These are phyloP conservation scores for Seriola aureovittata DNA, from an alignment of 2,113 vertebrate species.

Conservation along the genomic window DNA sequence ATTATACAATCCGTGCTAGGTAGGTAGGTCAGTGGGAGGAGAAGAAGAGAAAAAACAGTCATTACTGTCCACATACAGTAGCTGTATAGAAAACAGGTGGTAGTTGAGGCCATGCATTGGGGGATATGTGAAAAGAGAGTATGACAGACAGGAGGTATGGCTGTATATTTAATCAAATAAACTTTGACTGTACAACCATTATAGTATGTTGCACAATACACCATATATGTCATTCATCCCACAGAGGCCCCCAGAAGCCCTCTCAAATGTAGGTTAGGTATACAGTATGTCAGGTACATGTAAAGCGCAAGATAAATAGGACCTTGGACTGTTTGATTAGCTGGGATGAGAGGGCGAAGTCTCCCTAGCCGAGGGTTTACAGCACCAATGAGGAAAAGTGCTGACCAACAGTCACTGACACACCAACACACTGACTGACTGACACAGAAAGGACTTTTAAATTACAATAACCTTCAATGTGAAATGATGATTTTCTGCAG, in stretches of 20 bases:
- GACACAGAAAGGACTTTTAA: constrained; percentile 25
- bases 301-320: constrained; percentile 71
- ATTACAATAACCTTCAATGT: background rate
- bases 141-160: background rate
- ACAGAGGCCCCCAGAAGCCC: background rate
- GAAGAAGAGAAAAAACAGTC: constrained; percentile 8
- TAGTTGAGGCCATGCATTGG: constrained; percentile 3
- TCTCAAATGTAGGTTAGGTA: constrained; percentile 58
- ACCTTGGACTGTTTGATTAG: constrained; percentile 82
- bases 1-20: constrained; percentile 14
- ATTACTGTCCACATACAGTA: constrained; percentile 22
- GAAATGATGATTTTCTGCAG: background rate
- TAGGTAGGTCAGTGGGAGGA: constrained; percentile 37
- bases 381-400: constrained; percentile 46
- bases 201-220: constrained; percentile 12
- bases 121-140: constrained; percentile 5
- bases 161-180: background rate
- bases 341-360: constrained; percentile 78
- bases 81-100: constrained; percentile 41
- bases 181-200: background rate
- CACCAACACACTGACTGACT: constrained; percentile 25
- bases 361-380: constrained; percentile 42
- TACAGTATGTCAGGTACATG: constrained; percentile 65
- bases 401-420: constrained; percentile 45
- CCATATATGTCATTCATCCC: background rate